Conservation (phyloP, 2,888 invertebrate species). For the Leptogaster cylindrica region DNA sequence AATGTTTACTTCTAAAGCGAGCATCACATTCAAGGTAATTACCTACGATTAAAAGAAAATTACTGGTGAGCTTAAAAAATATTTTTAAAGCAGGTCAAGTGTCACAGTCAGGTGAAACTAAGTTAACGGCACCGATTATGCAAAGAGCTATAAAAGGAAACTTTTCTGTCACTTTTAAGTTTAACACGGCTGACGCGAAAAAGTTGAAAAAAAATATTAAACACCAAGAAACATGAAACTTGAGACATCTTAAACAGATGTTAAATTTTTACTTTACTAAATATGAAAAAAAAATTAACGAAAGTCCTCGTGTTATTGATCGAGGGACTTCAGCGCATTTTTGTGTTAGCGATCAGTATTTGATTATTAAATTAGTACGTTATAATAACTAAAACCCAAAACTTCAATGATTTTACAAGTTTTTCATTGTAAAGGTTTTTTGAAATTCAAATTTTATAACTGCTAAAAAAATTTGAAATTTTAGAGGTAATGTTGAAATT, state of each 20-base stretch:
- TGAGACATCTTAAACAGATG: conserved; percentile 29
- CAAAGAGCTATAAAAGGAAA: conserved; percentile 16
- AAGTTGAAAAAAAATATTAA: background rate
- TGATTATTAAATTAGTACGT: no score
- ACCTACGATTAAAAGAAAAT: conserved; percentile 40
- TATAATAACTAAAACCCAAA: no score
- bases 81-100: conserved; percentile 48
- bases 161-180: background rate
- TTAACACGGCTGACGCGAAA: background rate
- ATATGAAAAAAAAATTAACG: no score
- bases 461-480: no score
- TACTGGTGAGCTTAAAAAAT: conserved; percentile 30
- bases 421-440: no score
- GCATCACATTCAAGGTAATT: conserved; percentile 34
- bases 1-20: conserved; percentile 29
- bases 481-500: no score
- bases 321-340: no score
- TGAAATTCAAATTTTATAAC: no score
- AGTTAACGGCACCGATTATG: conserved; percentile 39
- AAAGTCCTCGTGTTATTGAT: no score
- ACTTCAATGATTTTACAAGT: no score
- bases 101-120: conserved; percentile 48
- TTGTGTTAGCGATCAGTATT: no score
- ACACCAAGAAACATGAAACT: background rate
- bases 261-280: background rate